phyloP scores from a whole-genome alignment of 2,888 invertebrate genomes.

The Drosophila lutescens region DNA sequence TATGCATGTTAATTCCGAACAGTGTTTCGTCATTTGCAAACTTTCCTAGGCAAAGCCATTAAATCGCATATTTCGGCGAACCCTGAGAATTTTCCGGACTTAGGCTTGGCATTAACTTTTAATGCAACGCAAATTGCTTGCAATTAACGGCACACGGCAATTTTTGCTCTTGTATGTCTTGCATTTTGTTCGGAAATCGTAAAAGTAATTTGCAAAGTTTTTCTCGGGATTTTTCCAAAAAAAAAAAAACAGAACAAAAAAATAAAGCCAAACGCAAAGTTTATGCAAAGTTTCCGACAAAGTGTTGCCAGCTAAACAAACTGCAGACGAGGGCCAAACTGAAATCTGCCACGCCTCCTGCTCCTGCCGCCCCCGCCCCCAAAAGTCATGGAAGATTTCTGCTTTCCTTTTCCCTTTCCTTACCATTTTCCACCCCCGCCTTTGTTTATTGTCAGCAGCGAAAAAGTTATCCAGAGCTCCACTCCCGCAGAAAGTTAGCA shows the following conservation, averaged over 20 bases:
- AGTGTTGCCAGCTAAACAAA: constrained; percentile 79
- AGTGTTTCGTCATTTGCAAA: constrained; percentile 12
- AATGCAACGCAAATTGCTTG: constrained; percentile 72
- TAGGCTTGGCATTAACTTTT: constrained; percentile 57
- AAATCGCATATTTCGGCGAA: not conserved
- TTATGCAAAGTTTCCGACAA: constrained; percentile 67
- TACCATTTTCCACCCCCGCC: constrained; percentile 12
- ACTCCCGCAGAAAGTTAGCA: constrained; percentile 51
- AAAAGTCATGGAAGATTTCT: constrained; percentile 30
- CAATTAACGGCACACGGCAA: constrained; percentile 60
- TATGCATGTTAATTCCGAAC: constrained; percentile 16
- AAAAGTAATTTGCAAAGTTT: constrained; percentile 67
- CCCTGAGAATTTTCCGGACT: constrained; percentile 1
- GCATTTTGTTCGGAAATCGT: constrained; percentile 44
- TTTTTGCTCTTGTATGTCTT: constrained; percentile 34
- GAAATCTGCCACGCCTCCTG: constrained; percentile 10
- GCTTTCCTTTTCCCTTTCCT: not conserved
- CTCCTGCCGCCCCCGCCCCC: not conserved
- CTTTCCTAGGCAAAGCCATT: not conserved
- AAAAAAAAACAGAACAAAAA: constrained; percentile 31
- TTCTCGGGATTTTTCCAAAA: constrained; percentile 12
- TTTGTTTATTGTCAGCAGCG: constrained; percentile 73
- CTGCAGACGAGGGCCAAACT: constrained; percentile 42
- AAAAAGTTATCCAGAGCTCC: constrained; percentile 21
- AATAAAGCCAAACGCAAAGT: constrained; percentile 49